These are phyloP conservation scores for Chrysina gloriosa DNA, from an alignment of 2,888 invertebrate species.

Conservation along the genomic window DNA sequence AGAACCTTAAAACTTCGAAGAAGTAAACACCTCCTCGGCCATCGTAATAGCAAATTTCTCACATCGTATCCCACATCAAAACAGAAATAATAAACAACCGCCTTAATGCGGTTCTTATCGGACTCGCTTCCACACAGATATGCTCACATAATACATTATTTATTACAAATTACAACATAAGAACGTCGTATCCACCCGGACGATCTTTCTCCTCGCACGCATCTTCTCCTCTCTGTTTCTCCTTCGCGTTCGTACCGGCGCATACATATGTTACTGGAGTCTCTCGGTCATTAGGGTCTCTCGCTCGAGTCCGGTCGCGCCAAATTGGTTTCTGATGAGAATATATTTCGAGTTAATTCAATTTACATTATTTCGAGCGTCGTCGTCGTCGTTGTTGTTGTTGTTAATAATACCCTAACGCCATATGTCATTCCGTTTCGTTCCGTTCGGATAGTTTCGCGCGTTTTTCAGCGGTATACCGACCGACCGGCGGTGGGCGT, in stretches of 20 bases:
- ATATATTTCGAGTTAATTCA: slow-evolving; percentile 44
- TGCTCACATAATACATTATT: slow-evolving; percentile 5
- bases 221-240: background rate
- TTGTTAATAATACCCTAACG: slow-evolving; percentile 40
- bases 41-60: background rate
- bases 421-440: slow-evolving; percentile 42
- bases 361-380: slow-evolving; percentile 42
- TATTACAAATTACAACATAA: slow-evolving; percentile 25
- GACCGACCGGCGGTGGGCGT: background rate
- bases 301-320: slow-evolving; percentile 9
- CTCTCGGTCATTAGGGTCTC: slow-evolving; percentile 17
- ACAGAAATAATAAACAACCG: background rate
- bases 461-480: background rate
- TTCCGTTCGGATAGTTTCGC: background rate
- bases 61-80: background rate
- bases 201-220: background rate
- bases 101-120: slow-evolving; percentile 7
- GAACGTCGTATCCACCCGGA: background rate
- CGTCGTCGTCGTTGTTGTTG: slow-evolving; percentile 1
- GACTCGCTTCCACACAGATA: background rate
- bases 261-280: background rate
- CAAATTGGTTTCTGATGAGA: slow-evolving; percentile 45
- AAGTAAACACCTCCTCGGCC: no score
- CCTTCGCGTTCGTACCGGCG: background rate
- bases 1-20: no score